Evolutionary conservation across 2,888 invertebrate species (phyloP).

Genomic region (Agrochola lychnidis): DNA sequence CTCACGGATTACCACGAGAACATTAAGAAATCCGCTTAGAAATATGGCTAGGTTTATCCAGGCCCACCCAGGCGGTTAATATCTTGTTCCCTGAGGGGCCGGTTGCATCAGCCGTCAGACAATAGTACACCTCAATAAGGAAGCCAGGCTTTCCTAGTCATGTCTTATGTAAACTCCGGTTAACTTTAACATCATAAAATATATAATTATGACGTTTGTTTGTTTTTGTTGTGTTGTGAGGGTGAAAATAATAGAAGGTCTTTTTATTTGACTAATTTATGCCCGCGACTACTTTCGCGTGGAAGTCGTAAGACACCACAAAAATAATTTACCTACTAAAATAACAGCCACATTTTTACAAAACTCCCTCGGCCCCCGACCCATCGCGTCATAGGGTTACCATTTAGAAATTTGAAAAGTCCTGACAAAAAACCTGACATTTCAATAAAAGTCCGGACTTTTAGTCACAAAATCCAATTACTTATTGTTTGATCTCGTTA

Average conservation of each 20-base stretch:
- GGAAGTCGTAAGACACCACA: too few relatives aligned
- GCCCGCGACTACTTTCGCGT: background rate
- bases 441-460: too few relatives aligned
- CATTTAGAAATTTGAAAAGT: too few relatives aligned
- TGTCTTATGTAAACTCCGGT: constrained; percentile 62
- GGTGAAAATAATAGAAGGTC: background rate
- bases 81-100: constrained; percentile 64
- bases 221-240: constrained; percentile 26
- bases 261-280: background rate
- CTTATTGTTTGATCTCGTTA: too few relatives aligned
- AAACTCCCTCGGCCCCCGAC: too few relatives aligned
- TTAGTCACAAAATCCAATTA: too few relatives aligned
- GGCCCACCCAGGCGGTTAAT: constrained; percentile 66
- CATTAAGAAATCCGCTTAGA: constrained; percentile 43
- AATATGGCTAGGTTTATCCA: constrained; percentile 42
- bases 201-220: constrained; percentile 48
- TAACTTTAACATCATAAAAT: constrained; percentile 31
- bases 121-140: constrained; percentile 67
- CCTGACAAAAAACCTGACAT: too few relatives aligned
- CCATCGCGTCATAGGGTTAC: too few relatives aligned
- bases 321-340: too few relatives aligned
- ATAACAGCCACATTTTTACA: too few relatives aligned
- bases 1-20: constrained; percentile 25
- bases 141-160: constrained; percentile 62
- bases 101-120: constrained; percentile 68